Evolutionary conservation across 2,113 vertebrate genomes (phyloP).

Genomic region (Phalacrocorax brasilianus): DNA sequence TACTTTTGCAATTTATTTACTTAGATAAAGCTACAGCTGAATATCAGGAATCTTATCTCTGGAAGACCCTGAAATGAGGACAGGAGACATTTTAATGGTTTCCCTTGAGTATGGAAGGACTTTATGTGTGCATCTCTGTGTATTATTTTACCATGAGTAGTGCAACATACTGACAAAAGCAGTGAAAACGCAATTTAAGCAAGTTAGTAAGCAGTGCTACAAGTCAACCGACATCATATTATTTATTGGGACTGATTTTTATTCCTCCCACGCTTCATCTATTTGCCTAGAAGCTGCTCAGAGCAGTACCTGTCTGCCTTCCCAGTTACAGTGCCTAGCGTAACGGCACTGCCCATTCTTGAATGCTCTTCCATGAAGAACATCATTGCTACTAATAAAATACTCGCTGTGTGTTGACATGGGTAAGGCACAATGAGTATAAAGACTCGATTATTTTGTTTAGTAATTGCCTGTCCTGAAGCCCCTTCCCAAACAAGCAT

Average conservation of each 20-base stretch:
- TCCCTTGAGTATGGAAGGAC: background rate
- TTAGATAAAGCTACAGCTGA: background rate
- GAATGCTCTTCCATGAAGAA: background rate
- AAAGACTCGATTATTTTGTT: background rate
- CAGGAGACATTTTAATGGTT: background rate
- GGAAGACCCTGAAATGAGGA: background rate
- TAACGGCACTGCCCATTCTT: background rate
- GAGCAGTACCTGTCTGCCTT: background rate
- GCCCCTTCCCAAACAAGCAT: background rate
- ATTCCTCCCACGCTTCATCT: background rate
- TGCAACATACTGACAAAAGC: background rate
- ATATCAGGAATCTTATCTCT: background rate
- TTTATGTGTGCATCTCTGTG: background rate
- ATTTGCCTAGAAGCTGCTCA: background rate
- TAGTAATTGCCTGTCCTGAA: background rate
- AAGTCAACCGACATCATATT: background rate
- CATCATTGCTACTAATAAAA: background rate
- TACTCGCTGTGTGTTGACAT: background rate
- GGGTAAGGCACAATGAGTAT: background rate
- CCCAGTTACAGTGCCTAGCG: background rate
- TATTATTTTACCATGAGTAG: background rate
- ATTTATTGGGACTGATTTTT: background rate
- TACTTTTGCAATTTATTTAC: background rate
- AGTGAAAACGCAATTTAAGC: background rate
- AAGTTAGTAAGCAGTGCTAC: background rate